Base-by-base conservation (phyloP, 1,140 invertebrate genomes). In the Drosophila santomea region DNA sequence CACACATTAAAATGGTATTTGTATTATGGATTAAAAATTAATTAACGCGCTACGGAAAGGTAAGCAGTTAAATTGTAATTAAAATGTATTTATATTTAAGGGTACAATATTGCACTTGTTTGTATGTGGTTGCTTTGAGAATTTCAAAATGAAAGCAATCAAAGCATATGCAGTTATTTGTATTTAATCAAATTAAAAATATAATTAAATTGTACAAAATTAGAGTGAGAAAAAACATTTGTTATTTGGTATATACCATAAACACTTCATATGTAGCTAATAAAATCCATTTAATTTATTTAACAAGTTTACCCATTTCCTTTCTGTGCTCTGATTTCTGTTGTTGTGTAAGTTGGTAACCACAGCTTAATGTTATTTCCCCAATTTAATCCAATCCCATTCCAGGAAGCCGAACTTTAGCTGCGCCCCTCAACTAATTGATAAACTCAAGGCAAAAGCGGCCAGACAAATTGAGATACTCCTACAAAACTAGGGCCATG, bases 401-500 rank as follows among this genome's bases (percentile, higher is more conserved):
- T 12, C 6, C 14, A 35, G 28, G 32, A 36, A 12, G 17, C 32
- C 41, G 4, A 38, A 15, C 14, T 36, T 41, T 7, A 35, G 12
- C 38, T 4, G 38, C n/a, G 3, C 25, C 36, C 4, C 10, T 10
- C 50, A 71, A 71, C 68, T 71, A 71, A 71, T 71, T 71, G 68
- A 71, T 71, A 71, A 71, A 58, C 28, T 20, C 28, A 12, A 41
- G 64, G 25, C 54, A 48, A 71, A 57, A 56, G 17, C 25, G 43
- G 51, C 17, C 35, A 35, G 43, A 69, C 67, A 57, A 57, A 47
- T 41, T 35, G 43, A 51, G 64, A 64, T 28, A 36, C 10, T 58
- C 8, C 8, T 17, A 12, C 51, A 36, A 50, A 68, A 66, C 64
- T 66, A 68, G 61, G 66, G 15, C 68, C 84, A 80, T 88, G 83